Conservation (phyloP, 2,888 invertebrate genomes). For the Priocnemis perturbator region DNA sequence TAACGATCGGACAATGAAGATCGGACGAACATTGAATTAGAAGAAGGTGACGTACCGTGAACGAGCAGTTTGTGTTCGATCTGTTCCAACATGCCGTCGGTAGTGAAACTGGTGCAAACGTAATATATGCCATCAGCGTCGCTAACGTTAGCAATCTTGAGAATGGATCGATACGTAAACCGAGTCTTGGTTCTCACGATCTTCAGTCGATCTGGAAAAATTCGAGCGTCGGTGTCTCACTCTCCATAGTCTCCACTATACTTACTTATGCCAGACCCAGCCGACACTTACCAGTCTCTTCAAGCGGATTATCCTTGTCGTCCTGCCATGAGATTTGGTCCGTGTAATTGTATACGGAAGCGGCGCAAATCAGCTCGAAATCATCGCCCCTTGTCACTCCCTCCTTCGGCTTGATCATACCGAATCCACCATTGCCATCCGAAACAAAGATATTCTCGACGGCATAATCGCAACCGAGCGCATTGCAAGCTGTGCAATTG, state of each 20-base stretch:
- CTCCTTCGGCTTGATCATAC: slow-evolving; percentile 65
- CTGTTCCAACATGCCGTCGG: slow-evolving; percentile 32
- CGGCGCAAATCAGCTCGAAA: slow-evolving; percentile 78
- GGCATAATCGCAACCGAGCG: slow-evolving; percentile 59
- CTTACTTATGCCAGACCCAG: too few relatives aligned
- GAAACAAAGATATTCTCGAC: slow-evolving; percentile 63
- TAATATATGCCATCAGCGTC: slow-evolving; percentile 64
- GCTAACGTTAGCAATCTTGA: slow-evolving; percentile 67
- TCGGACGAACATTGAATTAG: not conserved
- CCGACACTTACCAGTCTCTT: slow-evolving; percentile 50
- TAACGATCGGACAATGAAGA: not conserved
- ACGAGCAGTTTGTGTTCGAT: slow-evolving; percentile 67
- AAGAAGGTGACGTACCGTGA: slow-evolving; percentile 63
- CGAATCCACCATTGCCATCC: slow-evolving; percentile 76
- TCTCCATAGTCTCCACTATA: not conserved
- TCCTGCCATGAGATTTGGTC: slow-evolving; percentile 77
- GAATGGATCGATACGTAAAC: slow-evolving; percentile 69
- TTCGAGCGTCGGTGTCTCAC: not conserved
- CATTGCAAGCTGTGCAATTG: slow-evolving; percentile 71
- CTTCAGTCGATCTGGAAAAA: slow-evolving; percentile 52
- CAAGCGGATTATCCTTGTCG: slow-evolving; percentile 40
- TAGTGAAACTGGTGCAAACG: slow-evolving; percentile 58
- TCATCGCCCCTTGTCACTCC: slow-evolving; percentile 77
- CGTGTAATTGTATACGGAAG: slow-evolving; percentile 76
- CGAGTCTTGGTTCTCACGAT: slow-evolving; percentile 52